phyloP scores from a whole-genome alignment of 2,888 invertebrate genomes.

The Laothoe populi region DNA sequence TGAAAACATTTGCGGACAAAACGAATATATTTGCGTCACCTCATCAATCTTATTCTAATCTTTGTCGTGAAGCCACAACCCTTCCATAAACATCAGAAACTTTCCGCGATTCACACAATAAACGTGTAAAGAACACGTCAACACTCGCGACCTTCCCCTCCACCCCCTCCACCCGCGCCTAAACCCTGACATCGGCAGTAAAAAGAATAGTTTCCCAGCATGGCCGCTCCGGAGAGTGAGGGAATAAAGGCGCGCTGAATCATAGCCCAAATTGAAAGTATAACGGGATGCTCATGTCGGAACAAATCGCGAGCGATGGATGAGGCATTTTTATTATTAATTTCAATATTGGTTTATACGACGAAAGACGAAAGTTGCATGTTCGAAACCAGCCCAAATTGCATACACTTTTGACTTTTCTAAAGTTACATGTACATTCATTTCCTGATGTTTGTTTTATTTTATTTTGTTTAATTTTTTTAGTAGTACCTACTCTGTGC shows the following conservation, averaged over 20 bases:
- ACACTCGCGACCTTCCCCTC: conserved; percentile 13
- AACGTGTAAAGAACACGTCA: conserved; percentile 24
- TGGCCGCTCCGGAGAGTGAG: conserved; percentile 36
- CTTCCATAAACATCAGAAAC: conserved; percentile 16
- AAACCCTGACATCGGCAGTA: conserved; percentile 28
- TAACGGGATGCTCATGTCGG: conserved; percentile 34
- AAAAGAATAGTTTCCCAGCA: conserved; percentile 49
- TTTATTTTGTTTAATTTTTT: too few species aligned
- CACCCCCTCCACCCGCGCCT: not conserved
- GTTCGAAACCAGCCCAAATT: too few species aligned
- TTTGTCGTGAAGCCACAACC: conserved; percentile 16
- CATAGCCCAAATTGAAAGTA: conserved; percentile 57
- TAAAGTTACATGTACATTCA: too few species aligned
- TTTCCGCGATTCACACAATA: conserved; percentile 6
- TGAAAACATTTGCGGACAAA: not conserved
- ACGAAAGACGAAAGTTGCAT: too few species aligned
- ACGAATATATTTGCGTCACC: not conserved
- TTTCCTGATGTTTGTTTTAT: too few species aligned
- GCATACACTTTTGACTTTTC: too few species aligned
- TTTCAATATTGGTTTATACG: not conserved
- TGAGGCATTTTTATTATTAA: not conserved
- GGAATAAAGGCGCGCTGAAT: conserved; percentile 50
- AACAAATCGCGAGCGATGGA: not conserved
- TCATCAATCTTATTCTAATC: conserved; percentile 21
- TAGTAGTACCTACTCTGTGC: too few species aligned